Conservation (phyloP, 2,888 invertebrate genomes). For the Polydrusus cervinus region DNA sequence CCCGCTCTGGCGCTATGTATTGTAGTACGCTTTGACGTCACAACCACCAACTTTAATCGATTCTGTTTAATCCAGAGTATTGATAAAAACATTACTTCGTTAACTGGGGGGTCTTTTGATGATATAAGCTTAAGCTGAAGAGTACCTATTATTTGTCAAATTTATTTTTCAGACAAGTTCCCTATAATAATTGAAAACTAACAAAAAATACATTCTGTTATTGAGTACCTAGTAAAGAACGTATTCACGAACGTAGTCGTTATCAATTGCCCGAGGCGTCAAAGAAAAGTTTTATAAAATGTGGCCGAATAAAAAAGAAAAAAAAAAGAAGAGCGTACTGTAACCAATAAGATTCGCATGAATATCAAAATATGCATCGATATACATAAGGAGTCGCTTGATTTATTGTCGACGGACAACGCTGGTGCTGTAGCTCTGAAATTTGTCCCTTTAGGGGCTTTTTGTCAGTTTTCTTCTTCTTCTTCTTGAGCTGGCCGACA, state of each 20-base stretch:
- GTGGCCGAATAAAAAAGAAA: slow-evolving; percentile 36
- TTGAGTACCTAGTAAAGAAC: no score
- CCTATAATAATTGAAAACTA: no score
- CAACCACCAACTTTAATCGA: no score
- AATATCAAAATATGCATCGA: slow-evolving; percentile 68
- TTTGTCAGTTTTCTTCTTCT: slow-evolving; percentile 37
- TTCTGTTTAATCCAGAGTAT: no score
- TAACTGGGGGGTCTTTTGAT: no score
- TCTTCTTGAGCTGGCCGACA: slow-evolving; percentile 28
- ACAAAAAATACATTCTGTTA: no score
- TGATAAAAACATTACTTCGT: no score
- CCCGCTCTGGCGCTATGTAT: no score
- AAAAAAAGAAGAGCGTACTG: slow-evolving; percentile 31
- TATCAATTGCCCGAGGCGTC: slow-evolving; percentile 11
- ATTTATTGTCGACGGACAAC: slow-evolving; percentile 48
- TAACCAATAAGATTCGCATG: slow-evolving; percentile 65
- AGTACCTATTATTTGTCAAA: no score
- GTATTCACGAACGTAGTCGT: slow-evolving; percentile 7
- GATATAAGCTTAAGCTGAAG: no score
- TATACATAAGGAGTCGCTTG: slow-evolving; percentile 56
- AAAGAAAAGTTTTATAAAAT: slow-evolving; percentile 34
- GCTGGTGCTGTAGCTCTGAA: slow-evolving; percentile 37
- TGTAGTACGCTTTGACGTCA: no score
- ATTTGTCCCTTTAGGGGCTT: slow-evolving; percentile 45
- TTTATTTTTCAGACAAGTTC: no score